Evolutionary conservation across 2,888 invertebrate genomes (phyloP).

Genomic region (Caenorhabditis afra): DNA sequence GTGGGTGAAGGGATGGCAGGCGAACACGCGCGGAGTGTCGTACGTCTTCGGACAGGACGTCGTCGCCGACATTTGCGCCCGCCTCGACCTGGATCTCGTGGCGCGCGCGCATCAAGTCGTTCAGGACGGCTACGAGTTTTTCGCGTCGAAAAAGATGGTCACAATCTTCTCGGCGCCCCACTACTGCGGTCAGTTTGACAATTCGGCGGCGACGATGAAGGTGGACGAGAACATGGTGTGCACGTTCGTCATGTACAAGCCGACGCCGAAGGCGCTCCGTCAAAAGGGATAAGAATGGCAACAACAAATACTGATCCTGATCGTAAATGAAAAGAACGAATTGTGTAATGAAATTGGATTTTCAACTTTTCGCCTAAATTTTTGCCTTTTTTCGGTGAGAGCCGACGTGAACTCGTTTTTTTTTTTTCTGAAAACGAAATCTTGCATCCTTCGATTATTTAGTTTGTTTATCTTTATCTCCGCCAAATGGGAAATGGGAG

Average conservation of each 20-base stretch:
- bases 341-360: no score
- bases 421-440: no score
- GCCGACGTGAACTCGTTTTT: no score
- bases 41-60: conserved; percentile 65
- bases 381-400: no score
- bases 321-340: no score
- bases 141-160: conserved; percentile 51
- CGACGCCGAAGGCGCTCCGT: not conserved
- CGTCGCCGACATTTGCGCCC: conserved; percentile 59
- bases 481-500: no score
- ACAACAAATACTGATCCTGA: no score
- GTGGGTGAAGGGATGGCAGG: conserved; percentile 56
- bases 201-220: conserved; percentile 69
- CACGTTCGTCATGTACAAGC: conserved; percentile 32
- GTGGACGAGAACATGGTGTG: conserved; percentile 36
- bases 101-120: conserved; percentile 64
- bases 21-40: conserved; percentile 63
- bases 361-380: no score
- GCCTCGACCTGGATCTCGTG: conserved; percentile 65
- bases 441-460: no score
- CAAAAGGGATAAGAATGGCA: no score
- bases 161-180: conserved; percentile 65
- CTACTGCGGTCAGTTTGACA: conserved; percentile 70
- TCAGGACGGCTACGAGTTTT: conserved; percentile 64
- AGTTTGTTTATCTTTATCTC: no score